Evolutionary conservation across 2,113 vertebrate genomes (phyloP), one percentile per base, ranked within the genome.

Genomic region (Sphyrna mokarran): DNA sequence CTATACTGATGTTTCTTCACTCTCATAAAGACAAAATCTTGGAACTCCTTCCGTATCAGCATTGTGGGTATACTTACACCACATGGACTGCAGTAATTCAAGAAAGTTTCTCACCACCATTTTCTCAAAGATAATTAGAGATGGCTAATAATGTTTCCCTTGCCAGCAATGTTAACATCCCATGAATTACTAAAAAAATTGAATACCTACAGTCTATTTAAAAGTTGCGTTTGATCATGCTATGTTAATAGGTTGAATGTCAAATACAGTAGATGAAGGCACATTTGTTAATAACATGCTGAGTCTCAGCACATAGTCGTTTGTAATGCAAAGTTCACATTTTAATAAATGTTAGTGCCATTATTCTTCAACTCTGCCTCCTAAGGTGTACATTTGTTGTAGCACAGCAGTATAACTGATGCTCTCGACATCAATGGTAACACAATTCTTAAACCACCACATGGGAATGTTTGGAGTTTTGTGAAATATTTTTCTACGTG

Each of bases 261-360:
- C 85, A 87, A 87, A 26, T 87, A 58, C 54, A 54, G 23, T 87
- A 54, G 54, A 87, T 87, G 54, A 58, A 29, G 48, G 48, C 26
- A 58, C 48, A 29, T 26, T 54, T 58, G 48, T 61, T 61, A 89
- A 89, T 89, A 89, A 89, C 86, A 33, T 89, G 86, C 86, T 89
- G 86, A 89, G 86, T 54, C 22, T 89, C 54, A 89, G 48, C 58
- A 58, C 86, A 89, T 89, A 16, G 29, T 33, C 10, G 1, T 58
- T 89, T 58, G 86, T 58, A 58, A 89, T 89, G 33, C 86, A 89
- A 89, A 61, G 86, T 89, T 89, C 86, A 89, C 86, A 89, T 61
- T 61, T 89, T 89, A 89, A 89, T 61, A 89, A 89, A 89, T 54
- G 11, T 89, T 54, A 13, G 86, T 89, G 48, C 48, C 48, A 87